Evolutionary conservation across 2,888 invertebrate species (phyloP), one percentile per base, ranked within the genome.

Genomic region (Fragum sueziense): DNA sequence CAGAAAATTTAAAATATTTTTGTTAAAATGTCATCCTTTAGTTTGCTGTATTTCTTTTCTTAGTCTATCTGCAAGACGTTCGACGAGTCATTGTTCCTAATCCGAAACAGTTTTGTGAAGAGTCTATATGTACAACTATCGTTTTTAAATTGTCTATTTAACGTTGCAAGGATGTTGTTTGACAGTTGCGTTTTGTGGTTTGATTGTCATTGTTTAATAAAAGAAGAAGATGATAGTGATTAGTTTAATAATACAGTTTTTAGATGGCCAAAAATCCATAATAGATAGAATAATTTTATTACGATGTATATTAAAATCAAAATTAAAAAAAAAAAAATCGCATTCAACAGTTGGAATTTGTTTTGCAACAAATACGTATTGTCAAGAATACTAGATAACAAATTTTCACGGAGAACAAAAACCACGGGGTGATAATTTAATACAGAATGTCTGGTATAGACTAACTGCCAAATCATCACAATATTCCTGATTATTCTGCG

Each of bases 381-480:
- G 29, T 25, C 29, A 4, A 25, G 27, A 57, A 29, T 14, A 7
- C 14, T 57, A 25, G 17, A 57, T 61, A 7, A 20, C 17, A 61
- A n/a, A 4, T 33, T 33, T 31, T 61, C 61, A 20, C 33, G n/a
- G 33, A 31, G 31, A 61, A 29, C 33, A n/a, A 61, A n/a, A 57
- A 27, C 61, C 61, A 31, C 61, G 17, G 33, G 41, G 41, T 22
- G 65, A 65, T 37, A 37, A 65, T 41, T 65, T 65, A 27, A 41
- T 65, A 65, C 34, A 41, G 20, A 34, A 22, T 65, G 65, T 65
- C 65, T 65, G 65, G 41, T 37, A 41, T 37, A 20, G 22, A 34
- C 41, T 65, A 41, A 65, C 33, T 65, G 65, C 65, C 65, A 65
- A 65, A 65, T 65, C 65, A 65, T 65, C 65, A 65, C 65, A 65